A percentile compares a stretch with the other conserved stretches of the same genome.
Conservation (phyloP, 2,797 vertebrate species). For the Pelochelys cantorii region DNA sequence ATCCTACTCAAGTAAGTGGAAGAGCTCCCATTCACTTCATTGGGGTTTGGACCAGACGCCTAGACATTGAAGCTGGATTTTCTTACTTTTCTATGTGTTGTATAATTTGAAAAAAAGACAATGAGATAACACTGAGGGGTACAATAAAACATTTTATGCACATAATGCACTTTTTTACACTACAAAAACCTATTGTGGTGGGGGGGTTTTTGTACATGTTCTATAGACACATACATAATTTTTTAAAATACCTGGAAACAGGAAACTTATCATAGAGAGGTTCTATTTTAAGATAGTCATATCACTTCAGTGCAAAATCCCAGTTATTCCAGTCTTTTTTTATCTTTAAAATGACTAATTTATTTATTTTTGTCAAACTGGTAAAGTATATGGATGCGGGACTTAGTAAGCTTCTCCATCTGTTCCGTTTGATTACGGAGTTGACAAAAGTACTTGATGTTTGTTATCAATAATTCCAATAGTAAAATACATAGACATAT, state of each 20-base stretch:
- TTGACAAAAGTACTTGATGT: background rate
- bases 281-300: background rate
- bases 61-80: slow-evolving; percentile 51
- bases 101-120: background rate
- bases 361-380: background rate
- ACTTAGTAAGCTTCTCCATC: background rate
- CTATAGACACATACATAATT: background rate
- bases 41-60: background rate
- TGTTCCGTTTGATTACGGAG: background rate
- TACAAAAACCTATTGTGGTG: background rate
- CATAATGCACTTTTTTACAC: background rate
- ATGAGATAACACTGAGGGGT: background rate
- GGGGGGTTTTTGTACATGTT: slow-evolving; percentile 18
- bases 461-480: background rate
- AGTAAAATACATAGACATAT: background rate
- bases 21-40: background rate
- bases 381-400: background rate
- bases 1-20: background rate
- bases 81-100: background rate
- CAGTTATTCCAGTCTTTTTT: background rate
- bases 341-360: background rate
- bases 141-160: background rate
- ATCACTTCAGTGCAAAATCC: background rate
- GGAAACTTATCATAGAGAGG: background rate
- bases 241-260: background rate